These are phyloP conservation scores for Diadegma fenestrale DNA, from an alignment of 2,888 invertebrate species.

Conservation along the genomic window DNA sequence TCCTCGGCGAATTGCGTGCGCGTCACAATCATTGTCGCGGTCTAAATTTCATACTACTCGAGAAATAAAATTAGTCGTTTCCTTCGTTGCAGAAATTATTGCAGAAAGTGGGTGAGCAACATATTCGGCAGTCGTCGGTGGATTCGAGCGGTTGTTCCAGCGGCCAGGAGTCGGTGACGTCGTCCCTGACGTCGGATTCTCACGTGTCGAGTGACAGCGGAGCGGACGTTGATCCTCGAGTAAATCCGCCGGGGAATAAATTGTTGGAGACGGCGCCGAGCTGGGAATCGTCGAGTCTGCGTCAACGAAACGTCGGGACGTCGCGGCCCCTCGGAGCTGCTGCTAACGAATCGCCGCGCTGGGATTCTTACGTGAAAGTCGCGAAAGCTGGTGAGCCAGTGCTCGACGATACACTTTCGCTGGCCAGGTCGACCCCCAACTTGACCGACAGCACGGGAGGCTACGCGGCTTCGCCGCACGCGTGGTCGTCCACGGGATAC, in stretches of 20 bases:
- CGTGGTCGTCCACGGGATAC: conserved; percentile 81
- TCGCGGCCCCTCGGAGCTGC: conserved; percentile 68
- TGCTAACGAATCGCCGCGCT: conserved; percentile 74
- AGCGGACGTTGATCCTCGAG: conserved; percentile 80
- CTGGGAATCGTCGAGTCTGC: conserved; percentile 81
- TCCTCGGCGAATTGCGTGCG: background rate
- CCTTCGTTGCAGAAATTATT: conserved; percentile 79
- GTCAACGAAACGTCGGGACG: conserved; percentile 81
- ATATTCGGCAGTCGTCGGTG: conserved; percentile 83
- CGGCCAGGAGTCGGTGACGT: conserved; percentile 87
- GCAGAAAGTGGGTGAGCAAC: conserved; percentile 82
- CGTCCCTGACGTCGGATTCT: conserved; percentile 86
- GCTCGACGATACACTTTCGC: conserved; percentile 78
- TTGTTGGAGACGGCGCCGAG: conserved; percentile 77
- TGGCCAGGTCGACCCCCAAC: conserved; percentile 83
- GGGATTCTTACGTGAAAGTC: conserved; percentile 82
- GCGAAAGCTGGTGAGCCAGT: conserved; percentile 77
- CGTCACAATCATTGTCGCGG: background rate
- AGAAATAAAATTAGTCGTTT: conserved; percentile 60
- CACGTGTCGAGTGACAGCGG: conserved; percentile 85
- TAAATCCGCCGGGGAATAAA: conserved; percentile 77
- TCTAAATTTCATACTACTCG: conserved; percentile 32
- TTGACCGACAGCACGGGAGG: conserved; percentile 79
- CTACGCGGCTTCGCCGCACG: conserved; percentile 79
- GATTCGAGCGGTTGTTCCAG: conserved; percentile 87